A percentile compares a stretch with the other conserved stretches of the same genome.
Evolutionary conservation across 1,140 invertebrate species (phyloP).

Genomic region (Drosophila nasuta): DNA sequence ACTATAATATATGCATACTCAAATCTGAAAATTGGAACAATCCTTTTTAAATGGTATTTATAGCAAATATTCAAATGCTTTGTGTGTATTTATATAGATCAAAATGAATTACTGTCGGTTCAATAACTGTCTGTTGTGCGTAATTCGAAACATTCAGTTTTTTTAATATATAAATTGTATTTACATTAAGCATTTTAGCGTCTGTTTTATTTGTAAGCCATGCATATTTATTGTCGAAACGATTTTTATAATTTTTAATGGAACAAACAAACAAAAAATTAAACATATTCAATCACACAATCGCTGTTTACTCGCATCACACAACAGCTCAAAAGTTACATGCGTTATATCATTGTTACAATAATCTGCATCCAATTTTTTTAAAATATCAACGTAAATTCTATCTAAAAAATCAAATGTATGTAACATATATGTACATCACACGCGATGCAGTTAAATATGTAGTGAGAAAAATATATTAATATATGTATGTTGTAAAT

Average conservation of each 20-base stretch:
- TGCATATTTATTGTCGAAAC: slow-evolving; percentile 67
- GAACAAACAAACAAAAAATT: slow-evolving; percentile 21
- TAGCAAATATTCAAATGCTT: slow-evolving; percentile 13
- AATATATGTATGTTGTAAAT: slow-evolving; percentile 65
- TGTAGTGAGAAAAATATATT: slow-evolving; percentile 43
- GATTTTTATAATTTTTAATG: slow-evolving; percentile 30
- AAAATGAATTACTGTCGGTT: slow-evolving; percentile 7
- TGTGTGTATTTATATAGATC: slow-evolving; percentile 34
- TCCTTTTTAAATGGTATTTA: slow-evolving; percentile 13
- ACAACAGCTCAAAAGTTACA: slow-evolving; percentile 39
- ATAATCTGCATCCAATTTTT: slow-evolving; percentile 34
- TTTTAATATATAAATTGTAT: slow-evolving; percentile 28
- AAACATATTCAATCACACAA: slow-evolving; percentile 28
- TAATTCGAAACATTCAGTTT: slow-evolving; percentile 65
- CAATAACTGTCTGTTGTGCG: slow-evolving; percentile 34
- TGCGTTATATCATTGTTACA: slow-evolving; percentile 70
- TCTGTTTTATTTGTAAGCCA: slow-evolving; percentile 59
- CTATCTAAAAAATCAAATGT: slow-evolving; percentile 11
- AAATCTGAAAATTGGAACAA: neutral
- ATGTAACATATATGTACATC: slow-evolving; percentile 15
- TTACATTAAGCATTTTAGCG: slow-evolving; percentile 50
- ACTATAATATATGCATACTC: neutral
- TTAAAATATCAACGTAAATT: slow-evolving; percentile 46
- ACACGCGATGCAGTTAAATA: slow-evolving; percentile 31
- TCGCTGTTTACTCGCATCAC: slow-evolving; percentile 45